A percentile compares a stretch with the other conserved stretches of the same genome.
Conservation (phyloP, 2,113 vertebrate genomes). For the Neotoma lepida region DNA sequence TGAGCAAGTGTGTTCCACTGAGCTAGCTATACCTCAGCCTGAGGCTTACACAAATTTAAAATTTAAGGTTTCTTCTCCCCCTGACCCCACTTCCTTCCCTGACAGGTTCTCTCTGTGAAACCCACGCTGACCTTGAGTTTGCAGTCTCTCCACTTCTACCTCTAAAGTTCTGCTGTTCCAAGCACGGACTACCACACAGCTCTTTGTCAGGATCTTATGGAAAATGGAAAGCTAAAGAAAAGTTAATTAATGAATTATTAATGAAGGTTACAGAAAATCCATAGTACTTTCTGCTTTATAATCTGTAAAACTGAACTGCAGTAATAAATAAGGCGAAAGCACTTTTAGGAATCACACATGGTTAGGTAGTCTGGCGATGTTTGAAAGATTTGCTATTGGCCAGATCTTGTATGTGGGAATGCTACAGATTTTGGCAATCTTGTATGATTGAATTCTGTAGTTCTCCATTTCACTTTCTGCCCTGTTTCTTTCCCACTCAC, state of each 20-base stretch:
- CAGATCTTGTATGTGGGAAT: no score
- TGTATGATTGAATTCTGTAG: background rate
- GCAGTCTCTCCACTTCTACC: no score
- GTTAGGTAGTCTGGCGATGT: background rate
- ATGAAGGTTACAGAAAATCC: slow-evolving; percentile 16
- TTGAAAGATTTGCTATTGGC: background rate
- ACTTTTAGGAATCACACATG: background rate
- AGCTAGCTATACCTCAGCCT: background rate
- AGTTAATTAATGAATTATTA: background rate
- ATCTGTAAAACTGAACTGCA: slow-evolving; percentile 7
- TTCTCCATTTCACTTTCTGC: background rate
- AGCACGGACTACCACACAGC: no score
- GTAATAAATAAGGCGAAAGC: background rate
- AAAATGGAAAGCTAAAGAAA: background rate
- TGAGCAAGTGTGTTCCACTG: background rate
- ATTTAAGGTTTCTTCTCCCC: no score
- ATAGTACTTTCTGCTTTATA: slow-evolving; percentile 8
- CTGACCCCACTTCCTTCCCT: background rate
- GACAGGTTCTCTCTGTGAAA: background rate
- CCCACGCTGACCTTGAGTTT: background rate
- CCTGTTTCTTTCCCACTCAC: background rate
- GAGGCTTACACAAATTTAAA: background rate
- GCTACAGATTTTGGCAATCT: background rate
- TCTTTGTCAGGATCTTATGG: background rate
- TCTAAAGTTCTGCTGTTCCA: background rate